Evolutionary conservation across 2,113 vertebrate species (phyloP), one percentile per base, ranked within the genome.

Genomic region (Anguilla japonica): DNA sequence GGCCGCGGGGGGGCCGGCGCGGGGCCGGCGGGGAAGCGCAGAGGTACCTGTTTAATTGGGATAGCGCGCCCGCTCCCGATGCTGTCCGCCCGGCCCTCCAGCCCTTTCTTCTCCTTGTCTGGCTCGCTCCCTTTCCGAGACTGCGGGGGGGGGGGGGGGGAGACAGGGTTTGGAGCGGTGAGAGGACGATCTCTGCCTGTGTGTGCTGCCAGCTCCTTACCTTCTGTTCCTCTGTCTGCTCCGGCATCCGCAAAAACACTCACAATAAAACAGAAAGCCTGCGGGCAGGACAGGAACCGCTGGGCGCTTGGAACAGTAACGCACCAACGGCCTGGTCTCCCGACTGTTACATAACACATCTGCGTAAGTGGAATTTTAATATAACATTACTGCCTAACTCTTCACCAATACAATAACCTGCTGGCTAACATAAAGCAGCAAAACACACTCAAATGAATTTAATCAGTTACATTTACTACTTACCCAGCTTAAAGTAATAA

Each of bases 101-200:
- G 93, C 88, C 97, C 96, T 93, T 99, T 99, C 96, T 99, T 99
- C 94, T 99, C 98, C 96, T 98, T 98, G 95, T 99, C 98, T 89
- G 98, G 94, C 92, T 99, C 98, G 89, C 95, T 99, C 91, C 97
- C 97, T 95, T 99, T 99, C 92, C 98, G 97, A 91, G 98, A 99
- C 98, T 99, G 97, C 78, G 92, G 94, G 93, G 91, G 87, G 94
- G 95, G 92, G 92, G 50, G 87, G 94, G 95, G 92, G 92, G 43
- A 83, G 18, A 85, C 29, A 80, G 26, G 41, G 46, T 46, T 43
- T 71, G 40, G 40, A 84, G 87, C 83, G 82, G 87, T 87, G 79
- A 89, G 78, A 79, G 4, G 81, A 8, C 41, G 18, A 8, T 4
- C 43, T 50, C 1, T 16, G 20, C 26, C 26, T 3, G 2, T 13